Evolutionary conservation across 2,113 vertebrate genomes (phyloP).

Genomic region (Aplodontia rufa): DNA sequence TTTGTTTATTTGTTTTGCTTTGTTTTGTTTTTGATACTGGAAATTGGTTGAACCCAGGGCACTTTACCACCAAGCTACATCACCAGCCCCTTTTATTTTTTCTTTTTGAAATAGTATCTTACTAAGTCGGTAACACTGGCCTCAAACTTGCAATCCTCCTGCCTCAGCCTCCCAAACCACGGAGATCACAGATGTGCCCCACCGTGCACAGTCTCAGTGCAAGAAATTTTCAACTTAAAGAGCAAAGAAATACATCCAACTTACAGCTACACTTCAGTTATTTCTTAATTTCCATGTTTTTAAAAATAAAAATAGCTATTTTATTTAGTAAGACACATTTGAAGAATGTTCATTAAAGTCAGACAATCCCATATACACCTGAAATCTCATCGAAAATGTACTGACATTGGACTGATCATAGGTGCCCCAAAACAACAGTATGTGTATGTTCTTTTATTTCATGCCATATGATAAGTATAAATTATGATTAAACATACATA

Average conservation of each 20-base stretch:
- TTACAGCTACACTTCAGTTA: neutral
- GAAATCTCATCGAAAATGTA: neutral
- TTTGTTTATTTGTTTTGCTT: too few relatives aligned
- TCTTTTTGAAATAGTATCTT: too few relatives aligned
- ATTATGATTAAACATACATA: neutral
- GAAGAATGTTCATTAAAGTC: neutral
- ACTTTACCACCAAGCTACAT: too few relatives aligned
- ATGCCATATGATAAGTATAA: neutral
- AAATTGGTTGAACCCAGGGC: too few relatives aligned
- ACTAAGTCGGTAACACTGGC: too few relatives aligned
- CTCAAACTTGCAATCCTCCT: too few relatives aligned
- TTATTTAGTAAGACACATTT: neutral
- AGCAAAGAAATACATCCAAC: neutral
- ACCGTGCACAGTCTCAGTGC: too few relatives aligned
- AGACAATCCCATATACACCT: neutral
- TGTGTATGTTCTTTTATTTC: neutral
- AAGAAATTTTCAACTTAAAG: neutral
- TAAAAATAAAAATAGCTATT: neutral
- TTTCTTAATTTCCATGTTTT: conserved; percentile 1
- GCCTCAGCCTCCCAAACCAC: too few relatives aligned
- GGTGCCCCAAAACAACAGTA: neutral
- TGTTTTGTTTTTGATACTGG: too few relatives aligned
- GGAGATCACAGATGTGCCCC: too few relatives aligned
- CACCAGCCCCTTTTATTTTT: too few relatives aligned
- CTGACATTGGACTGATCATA: neutral